Percentiles rank a stretch among this genome's conserved stretches.
Evolutionary conservation across 2,888 invertebrate genomes (phyloP).

Genomic region (Myopa testacea): DNA sequence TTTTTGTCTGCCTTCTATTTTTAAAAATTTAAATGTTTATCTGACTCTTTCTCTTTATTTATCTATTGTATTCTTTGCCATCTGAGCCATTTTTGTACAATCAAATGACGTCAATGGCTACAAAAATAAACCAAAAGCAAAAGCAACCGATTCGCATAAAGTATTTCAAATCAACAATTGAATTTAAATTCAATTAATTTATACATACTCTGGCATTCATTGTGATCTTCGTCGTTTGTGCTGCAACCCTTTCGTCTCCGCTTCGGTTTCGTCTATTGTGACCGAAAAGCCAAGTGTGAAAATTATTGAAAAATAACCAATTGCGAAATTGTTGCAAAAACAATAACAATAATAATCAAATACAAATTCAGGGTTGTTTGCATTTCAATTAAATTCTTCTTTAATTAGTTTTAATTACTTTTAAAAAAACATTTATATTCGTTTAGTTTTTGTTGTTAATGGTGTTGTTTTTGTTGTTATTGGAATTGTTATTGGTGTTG

Average conservation of each 20-base stretch:
- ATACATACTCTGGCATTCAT: background rate
- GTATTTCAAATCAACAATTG: slow-evolving; percentile 8
- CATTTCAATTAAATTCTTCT: slow-evolving; percentile 17
- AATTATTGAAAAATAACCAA: background rate
- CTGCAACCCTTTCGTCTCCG: background rate
- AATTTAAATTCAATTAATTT: slow-evolving; percentile 12
- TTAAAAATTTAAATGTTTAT: background rate
- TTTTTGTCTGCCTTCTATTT: background rate
- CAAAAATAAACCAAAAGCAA: background rate
- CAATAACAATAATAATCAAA: background rate
- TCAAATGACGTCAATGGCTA: slow-evolving; percentile 31
- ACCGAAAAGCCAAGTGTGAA: slow-evolving; percentile 1
- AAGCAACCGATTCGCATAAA: background rate
- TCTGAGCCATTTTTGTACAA: background rate
- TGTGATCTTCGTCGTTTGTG: background rate
- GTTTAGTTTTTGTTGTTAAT: background rate
- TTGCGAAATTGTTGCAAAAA: background rate
- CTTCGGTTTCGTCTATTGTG: background rate
- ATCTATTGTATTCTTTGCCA: background rate
- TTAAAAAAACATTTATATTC: background rate
- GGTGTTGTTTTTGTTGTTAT: too few species aligned
- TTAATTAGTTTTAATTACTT: slow-evolving; percentile 16
- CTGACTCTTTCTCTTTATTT: background rate
- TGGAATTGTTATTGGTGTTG: too few species aligned
- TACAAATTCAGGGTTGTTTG: slow-evolving; percentile 18